Percentiles rank a stretch among this genome's conserved stretches.
Evolutionary conservation across 2,113 vertebrate genomes (phyloP).

Genomic region (Stegostoma tigrinum): DNA sequence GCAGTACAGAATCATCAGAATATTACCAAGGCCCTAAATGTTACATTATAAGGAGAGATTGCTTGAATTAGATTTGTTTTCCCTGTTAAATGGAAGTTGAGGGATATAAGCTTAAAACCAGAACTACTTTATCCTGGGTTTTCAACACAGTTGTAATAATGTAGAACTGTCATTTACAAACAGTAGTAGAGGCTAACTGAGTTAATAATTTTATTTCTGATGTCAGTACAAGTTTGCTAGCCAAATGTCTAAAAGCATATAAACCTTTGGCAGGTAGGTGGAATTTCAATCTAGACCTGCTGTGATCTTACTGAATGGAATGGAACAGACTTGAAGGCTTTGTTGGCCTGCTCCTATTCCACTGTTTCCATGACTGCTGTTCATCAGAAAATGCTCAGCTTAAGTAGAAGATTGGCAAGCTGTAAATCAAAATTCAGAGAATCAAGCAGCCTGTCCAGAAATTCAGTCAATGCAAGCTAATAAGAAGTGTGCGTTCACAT

Average conservation of each 20-base stretch:
- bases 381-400: background rate
- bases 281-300: background rate
- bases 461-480: background rate
- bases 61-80: no score
- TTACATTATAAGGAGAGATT: no score
- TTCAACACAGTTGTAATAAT: background rate
- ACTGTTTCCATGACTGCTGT: background rate
- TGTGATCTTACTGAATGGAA: background rate
- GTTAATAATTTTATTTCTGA: background rate
- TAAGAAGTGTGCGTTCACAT: background rate
- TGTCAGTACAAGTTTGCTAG: background rate
- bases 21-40: no score
- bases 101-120: no score
- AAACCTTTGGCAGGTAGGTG: background rate
- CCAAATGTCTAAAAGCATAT: background rate
- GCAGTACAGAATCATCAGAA: no score
- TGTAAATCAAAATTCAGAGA: background rate
- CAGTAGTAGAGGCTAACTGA: no score
- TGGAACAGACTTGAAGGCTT: no score
- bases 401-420: background rate
- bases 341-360: no score
- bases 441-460: background rate
- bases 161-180: background rate
- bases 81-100: no score
- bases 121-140: no score